phyloP scores from a whole-genome alignment of 2,888 invertebrate genomes.

The Steinernema carpocapsae region DNA sequence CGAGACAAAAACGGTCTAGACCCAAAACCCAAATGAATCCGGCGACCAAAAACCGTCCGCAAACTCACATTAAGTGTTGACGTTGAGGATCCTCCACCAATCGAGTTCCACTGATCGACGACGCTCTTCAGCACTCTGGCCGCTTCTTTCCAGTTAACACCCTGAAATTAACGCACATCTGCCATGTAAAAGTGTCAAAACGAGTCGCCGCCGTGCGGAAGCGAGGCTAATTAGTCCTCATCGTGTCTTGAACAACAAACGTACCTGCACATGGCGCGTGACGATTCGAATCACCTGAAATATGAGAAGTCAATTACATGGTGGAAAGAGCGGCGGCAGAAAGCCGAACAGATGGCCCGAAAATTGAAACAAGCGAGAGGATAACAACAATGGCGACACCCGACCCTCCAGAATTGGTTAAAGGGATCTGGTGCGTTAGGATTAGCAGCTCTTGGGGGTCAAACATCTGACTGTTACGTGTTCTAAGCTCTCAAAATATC shows the following conservation, averaged over 20 bases:
- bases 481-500: too few relatives aligned
- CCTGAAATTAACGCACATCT: constrained; percentile 72
- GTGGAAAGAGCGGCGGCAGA: neutral
- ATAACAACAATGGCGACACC: constrained; percentile 19
- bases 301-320: constrained; percentile 31
- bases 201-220: constrained; percentile 6
- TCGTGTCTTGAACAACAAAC: constrained; percentile 50
- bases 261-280: constrained; percentile 89
- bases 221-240: constrained; percentile 21
- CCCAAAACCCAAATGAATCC: too few relatives aligned
- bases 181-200: constrained; percentile 1
- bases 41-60: neutral
- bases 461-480: too few relatives aligned
- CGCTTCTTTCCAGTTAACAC: constrained; percentile 91
- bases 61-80: constrained; percentile 22
- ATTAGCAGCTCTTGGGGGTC: too few relatives aligned
- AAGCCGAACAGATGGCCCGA: constrained; percentile 25
- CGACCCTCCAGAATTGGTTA: neutral
- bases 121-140: constrained; percentile 92
- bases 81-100: constrained; percentile 32
- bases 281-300: constrained; percentile 81
- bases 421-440: neutral
- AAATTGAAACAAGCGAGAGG: constrained; percentile 19
- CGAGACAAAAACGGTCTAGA: too few relatives aligned
- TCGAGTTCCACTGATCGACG: constrained; percentile 73